Percentiles rank a stretch among this genome's conserved stretches.
Evolutionary conservation across 2,888 invertebrate species (phyloP).

Genomic region (Philopedon plagiatum): DNA sequence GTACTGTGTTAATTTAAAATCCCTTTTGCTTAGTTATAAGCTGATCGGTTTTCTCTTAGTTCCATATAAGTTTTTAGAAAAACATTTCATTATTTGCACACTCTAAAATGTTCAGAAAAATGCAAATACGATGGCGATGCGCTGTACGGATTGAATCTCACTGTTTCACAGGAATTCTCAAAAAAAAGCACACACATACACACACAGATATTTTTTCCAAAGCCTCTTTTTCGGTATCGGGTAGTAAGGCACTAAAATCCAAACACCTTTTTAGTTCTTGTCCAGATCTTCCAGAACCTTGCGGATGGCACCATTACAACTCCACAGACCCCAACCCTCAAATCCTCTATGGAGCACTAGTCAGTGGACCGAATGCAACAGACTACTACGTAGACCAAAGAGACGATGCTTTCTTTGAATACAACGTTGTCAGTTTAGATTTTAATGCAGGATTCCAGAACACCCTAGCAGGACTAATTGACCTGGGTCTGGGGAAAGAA

Average conservation of each 20-base stretch:
- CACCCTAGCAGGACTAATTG: conserved; percentile 70
- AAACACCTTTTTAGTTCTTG: conserved; percentile 68
- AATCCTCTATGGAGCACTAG: conserved; percentile 71
- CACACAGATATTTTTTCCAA: not conserved
- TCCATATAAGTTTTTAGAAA: too few relatives aligned
- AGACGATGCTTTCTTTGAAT: conserved; percentile 68
- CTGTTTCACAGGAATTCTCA: too few relatives aligned
- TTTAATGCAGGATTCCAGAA: conserved; percentile 74
- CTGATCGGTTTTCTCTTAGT: too few relatives aligned
- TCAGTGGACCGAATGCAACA: conserved; percentile 72
- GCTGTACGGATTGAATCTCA: too few relatives aligned
- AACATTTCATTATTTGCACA: too few relatives aligned
- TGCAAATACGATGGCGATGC: too few relatives aligned
- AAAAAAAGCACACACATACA: not conserved
- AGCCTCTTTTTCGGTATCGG: too few relatives aligned
- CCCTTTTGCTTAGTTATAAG: too few relatives aligned
- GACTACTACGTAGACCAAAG: conserved; percentile 71
- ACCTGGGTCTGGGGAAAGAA: conserved; percentile 53
- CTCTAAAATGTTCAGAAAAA: too few relatives aligned
- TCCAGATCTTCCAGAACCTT: conserved; percentile 68
- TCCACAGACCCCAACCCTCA: conserved; percentile 70
- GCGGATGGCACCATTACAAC: conserved; percentile 70
- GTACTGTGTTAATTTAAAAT: conserved; percentile 61
- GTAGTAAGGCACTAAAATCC: not conserved
- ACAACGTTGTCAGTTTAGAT: conserved; percentile 73